Percentiles rank a stretch among this genome's conserved stretches.
These are phyloP conservation scores for Torymus texanus DNA, from an alignment of 2,888 invertebrate species.

Conservation along the genomic window DNA sequence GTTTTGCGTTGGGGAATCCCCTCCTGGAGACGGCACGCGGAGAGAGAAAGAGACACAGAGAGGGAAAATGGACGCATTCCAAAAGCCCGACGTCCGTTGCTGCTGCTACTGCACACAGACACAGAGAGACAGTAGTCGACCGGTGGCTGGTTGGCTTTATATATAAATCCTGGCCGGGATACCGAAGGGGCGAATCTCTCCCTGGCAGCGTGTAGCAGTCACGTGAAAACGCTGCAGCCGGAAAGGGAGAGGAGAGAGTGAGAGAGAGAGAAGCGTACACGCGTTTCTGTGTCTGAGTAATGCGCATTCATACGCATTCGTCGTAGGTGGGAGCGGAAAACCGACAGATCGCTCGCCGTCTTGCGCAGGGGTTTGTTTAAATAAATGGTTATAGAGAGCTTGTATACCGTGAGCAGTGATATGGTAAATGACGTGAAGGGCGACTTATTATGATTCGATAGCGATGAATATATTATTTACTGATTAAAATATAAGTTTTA, in stretches of 20 bases:
- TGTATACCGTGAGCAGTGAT: too few species aligned
- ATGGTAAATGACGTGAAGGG: too few species aligned
- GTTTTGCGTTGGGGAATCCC: constrained; percentile 54
- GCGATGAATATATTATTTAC: too few species aligned
- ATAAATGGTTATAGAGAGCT: constrained; percentile 14
- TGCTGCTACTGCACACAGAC: not conserved
- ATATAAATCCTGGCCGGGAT: not conserved
- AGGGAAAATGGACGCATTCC: constrained; percentile 59
- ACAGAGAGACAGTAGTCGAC: too few species aligned
- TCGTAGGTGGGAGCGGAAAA: not conserved
- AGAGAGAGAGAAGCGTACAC: not conserved
- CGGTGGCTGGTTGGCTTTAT: constrained; percentile 22
- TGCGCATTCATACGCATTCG: constrained; percentile 26
- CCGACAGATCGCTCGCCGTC: not conserved
- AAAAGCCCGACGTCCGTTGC: constrained; percentile 45
- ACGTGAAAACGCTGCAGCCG: not conserved
- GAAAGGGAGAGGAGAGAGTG: not conserved
- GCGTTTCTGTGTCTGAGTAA: constrained; percentile 41
- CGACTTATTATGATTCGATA: too few species aligned
- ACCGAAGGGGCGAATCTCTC: not conserved
- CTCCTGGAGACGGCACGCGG: constrained; percentile 43
- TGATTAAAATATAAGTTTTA: too few species aligned
- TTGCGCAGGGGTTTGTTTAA: constrained; percentile 20
- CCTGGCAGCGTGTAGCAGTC: not conserved
- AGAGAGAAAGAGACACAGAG: constrained; percentile 16